These are phyloP conservation scores for Adineta ricciae DNA, from an alignment of 2,888 invertebrate genomes.

Conservation along the genomic window DNA sequence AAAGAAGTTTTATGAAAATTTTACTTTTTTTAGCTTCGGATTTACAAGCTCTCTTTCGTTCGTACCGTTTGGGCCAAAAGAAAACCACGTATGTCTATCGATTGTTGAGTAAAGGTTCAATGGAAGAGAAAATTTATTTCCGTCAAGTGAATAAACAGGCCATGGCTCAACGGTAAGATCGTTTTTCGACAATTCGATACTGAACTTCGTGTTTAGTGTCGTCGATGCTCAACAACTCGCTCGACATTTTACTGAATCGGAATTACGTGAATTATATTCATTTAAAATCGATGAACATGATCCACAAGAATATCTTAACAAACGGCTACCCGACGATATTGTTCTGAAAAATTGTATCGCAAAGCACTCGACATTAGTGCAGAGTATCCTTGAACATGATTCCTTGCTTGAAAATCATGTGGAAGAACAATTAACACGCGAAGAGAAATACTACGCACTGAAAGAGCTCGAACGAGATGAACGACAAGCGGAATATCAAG, in stretches of 20 bases:
- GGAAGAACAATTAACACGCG: constrained; percentile 30
- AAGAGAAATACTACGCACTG: constrained; percentile 26
- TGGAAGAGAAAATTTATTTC: constrained; percentile 96
- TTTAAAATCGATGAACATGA: constrained; percentile 62
- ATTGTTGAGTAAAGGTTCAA: constrained; percentile 80
- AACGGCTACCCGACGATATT: constrained; percentile 26
- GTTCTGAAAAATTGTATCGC: constrained; percentile 20
- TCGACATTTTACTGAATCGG: constrained; percentile 86
- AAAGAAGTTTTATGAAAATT: too few relatives aligned
- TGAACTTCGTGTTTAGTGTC: constrained; percentile 52
- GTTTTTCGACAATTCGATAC: not conserved
- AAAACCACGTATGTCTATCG: constrained; percentile 94
- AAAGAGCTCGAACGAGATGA: constrained; percentile 26
- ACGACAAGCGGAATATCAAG: not conserved
- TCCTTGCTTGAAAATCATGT: constrained; percentile 64
- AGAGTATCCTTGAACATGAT: constrained; percentile 88
- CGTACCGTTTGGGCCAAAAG: constrained; percentile 90
- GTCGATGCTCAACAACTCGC: constrained; percentile 96
- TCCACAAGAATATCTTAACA: constrained; percentile 49
- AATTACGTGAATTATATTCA: constrained; percentile 77
- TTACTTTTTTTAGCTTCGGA: constrained; percentile 58
- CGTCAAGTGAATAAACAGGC: constrained; percentile 90
- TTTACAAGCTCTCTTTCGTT: constrained; percentile 91
- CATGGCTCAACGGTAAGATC: constrained; percentile 60
- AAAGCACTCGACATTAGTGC: not conserved